A percentile compares a stretch with the other conserved stretches of the same genome.
phyloP scores from a whole-genome alignment of 2,888 invertebrate genomes.

The Andrena praecox region DNA sequence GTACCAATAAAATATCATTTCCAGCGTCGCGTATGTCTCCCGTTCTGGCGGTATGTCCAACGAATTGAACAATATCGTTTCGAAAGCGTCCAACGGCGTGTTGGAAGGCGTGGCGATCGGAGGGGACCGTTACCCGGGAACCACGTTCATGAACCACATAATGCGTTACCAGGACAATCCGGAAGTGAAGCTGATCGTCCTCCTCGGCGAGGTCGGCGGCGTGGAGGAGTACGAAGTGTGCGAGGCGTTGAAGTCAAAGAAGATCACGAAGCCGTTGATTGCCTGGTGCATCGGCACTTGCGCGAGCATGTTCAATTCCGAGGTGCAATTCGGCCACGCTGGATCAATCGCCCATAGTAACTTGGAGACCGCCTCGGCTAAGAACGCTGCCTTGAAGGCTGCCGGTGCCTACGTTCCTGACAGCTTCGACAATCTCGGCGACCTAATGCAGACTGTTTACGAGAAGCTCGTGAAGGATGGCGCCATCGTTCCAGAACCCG shows the following conservation, averaged over 20 bases:
- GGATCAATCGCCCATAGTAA: slow-evolving; percentile 98
- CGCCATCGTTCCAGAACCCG: slow-evolving; percentile 93
- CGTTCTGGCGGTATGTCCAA: slow-evolving; percentile 99
- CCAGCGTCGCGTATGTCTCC: slow-evolving; percentile 98
- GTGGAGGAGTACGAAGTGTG: slow-evolving; percentile 99
- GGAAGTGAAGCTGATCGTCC: slow-evolving; percentile 96
- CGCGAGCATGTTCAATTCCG: slow-evolving; percentile 87
- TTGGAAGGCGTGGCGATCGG: slow-evolving; percentile 99
- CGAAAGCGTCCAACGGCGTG: slow-evolving; percentile 98
- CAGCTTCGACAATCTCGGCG: slow-evolving; percentile 96
- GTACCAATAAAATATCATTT: slow-evolving; percentile 53
- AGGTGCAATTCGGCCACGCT: slow-evolving; percentile 99
- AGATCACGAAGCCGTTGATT: slow-evolving; percentile 96
- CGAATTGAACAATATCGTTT: slow-evolving; percentile 98
- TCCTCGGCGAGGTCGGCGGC: slow-evolving; percentile 99
- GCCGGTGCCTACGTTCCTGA: slow-evolving; percentile 96
- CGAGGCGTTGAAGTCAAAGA: slow-evolving; percentile 91
- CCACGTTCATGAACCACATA: slow-evolving; percentile 99
- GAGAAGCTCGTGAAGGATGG: slow-evolving; percentile 92
- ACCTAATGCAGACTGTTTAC: slow-evolving; percentile 91
- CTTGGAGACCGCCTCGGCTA: slow-evolving; percentile 96
- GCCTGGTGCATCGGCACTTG: slow-evolving; percentile 99
- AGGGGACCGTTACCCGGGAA: slow-evolving; percentile 99
- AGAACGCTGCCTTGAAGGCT: slow-evolving; percentile 93
- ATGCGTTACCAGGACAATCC: slow-evolving; percentile 93